These are phyloP conservation scores for Eremophila alpestris DNA, from an alignment of 2,797 vertebrate genomes.

Conservation along the genomic window DNA sequence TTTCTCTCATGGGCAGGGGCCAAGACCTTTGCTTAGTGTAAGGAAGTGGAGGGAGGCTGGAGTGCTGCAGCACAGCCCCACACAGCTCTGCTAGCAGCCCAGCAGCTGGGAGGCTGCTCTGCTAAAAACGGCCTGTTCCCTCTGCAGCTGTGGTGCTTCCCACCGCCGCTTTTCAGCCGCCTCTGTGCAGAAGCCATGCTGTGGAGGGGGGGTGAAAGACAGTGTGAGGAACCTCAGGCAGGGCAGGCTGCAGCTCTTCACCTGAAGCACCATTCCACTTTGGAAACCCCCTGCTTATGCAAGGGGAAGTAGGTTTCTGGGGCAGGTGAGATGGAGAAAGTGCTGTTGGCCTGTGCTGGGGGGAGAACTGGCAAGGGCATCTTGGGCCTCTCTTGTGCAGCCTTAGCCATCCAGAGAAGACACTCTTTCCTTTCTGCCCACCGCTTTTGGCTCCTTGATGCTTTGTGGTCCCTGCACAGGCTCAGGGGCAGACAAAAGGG, in stretches of 20 bases:
- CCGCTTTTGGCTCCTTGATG: background rate
- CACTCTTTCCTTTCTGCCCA: background rate
- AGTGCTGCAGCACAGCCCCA: background rate
- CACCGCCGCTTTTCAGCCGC: background rate
- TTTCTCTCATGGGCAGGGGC: background rate
- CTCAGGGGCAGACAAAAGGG: background rate
- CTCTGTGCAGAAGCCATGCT: slow-evolving; percentile 11
- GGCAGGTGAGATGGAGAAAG: background rate
- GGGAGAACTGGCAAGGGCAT: background rate
- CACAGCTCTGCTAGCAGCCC: background rate
- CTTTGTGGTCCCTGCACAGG: background rate
- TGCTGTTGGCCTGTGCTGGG: background rate
- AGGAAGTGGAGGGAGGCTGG: background rate
- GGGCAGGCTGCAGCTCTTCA: background rate
- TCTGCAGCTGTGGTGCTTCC: slow-evolving; percentile 57
- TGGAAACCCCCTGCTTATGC: accelerated
- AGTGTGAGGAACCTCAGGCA: accelerated
- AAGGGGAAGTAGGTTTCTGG: background rate
- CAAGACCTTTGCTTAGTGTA: background rate
- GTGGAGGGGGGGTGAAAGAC: background rate
- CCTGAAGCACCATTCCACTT: background rate
- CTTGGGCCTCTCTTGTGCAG: background rate
- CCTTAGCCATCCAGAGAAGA: background rate
- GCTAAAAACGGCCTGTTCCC: slow-evolving; percentile 53
- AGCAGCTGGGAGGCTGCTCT: slow-evolving; percentile 17